Evolutionary conservation across 2,797 vertebrate species (phyloP).

Genomic region (Phoxinus dragarum): DNA sequence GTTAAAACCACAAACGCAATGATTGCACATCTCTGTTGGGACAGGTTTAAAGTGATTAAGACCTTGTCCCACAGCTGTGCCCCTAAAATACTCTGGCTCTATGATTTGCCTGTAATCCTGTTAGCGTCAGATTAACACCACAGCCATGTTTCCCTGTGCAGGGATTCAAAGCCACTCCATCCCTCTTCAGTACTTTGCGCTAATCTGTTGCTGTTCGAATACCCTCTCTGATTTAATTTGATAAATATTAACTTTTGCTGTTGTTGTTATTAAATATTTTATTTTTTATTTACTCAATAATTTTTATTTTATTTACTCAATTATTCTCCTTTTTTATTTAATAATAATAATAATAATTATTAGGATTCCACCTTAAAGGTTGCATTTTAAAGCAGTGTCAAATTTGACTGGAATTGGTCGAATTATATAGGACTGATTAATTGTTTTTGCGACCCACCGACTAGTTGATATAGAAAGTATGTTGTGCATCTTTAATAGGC

Average conservation of each 20-base stretch:
- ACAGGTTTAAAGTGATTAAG: constrained; percentile 31
- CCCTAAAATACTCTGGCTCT: constrained; percentile 28
- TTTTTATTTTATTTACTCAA: neutral
- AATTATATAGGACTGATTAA: no score
- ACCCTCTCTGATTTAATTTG: neutral
- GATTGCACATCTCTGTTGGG: constrained; percentile 2
- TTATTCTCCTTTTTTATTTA: no score
- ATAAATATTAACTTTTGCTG: neutral
- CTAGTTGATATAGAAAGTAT: neutral
- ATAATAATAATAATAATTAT: neutral
- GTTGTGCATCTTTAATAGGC: neutral
- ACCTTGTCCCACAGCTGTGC: constrained; percentile 30
- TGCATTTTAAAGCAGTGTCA: neutral
- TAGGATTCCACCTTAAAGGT: neutral
- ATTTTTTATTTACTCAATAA: neutral
- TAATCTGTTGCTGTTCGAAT: neutral
- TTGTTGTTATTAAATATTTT: neutral
- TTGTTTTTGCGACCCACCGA: neutral
- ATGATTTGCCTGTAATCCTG: constrained; percentile 45
- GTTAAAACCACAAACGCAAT: constrained; percentile 16
- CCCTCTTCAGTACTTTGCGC: neutral
- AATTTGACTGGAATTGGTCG: neutral
- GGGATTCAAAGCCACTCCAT: neutral
- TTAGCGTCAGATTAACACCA: constrained; percentile 40
- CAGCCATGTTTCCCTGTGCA: constrained; percentile 22